Evolutionary conservation across 2,113 vertebrate genomes (phyloP).

Genomic region (Stegostoma tigrinum): DNA sequence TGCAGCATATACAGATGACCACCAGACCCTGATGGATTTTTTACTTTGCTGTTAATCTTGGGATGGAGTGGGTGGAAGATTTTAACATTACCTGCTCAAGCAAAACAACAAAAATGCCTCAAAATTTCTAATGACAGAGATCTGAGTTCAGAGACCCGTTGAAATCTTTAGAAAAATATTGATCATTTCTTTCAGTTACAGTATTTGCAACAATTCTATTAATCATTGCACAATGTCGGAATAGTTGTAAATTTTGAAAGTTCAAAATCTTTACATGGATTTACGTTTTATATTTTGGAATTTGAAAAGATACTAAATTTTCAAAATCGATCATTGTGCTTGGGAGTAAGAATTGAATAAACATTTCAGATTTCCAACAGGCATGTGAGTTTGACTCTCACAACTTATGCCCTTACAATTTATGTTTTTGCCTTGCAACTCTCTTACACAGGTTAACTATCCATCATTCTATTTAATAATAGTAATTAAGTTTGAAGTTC

Average conservation of each 20-base stretch:
- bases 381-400: neutral
- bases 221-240: neutral
- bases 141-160: neutral
- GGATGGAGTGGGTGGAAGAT: neutral
- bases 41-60: neutral
- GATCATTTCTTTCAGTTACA: neutral
- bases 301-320: neutral
- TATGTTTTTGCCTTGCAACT: neutral
- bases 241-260: neutral
- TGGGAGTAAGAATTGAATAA: neutral
- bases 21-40: neutral
- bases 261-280: neutral
- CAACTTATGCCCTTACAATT: neutral
- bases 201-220: neutral
- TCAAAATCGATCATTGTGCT: neutral
- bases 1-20: neutral
- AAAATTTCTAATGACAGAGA: neutral
- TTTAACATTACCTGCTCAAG: neutral
- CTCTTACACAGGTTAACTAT: neutral
- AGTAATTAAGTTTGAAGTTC: neutral
- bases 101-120: neutral
- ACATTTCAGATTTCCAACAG: neutral
- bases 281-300: neutral
- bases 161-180: neutral
- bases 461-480: conserved; percentile 20